phyloP scores from a whole-genome alignment of 2,113 vertebrate genomes.

The Lepus europaeus region DNA sequence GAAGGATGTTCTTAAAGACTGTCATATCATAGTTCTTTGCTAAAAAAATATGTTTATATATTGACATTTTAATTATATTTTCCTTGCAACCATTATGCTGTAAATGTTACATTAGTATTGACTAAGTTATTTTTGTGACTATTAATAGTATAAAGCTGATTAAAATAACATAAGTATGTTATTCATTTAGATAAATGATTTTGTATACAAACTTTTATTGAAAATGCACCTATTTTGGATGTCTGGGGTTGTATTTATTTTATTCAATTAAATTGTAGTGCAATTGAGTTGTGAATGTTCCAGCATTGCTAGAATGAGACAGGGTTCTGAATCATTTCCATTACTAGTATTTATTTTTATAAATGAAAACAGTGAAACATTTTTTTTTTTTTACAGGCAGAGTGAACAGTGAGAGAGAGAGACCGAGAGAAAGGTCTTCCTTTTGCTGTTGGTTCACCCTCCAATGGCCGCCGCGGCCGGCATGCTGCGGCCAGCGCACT shows the following conservation, averaged over 20 bases:
- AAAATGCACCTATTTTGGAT: background rate
- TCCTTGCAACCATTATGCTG: slow-evolving; percentile 1
- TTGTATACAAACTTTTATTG: slow-evolving; percentile 10
- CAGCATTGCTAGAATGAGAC: background rate
- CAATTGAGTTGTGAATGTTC: slow-evolving; percentile 3
- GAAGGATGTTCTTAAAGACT: background rate
- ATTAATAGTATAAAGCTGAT: background rate
- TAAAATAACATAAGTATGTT: slow-evolving; percentile 26
- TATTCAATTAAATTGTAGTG: slow-evolving; percentile 46
- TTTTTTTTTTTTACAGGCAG: too few species aligned
- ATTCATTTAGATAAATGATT: slow-evolving; percentile 42
- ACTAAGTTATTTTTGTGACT: slow-evolving; percentile 47
- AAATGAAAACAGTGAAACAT: slow-evolving; percentile 45
- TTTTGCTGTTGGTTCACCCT: too few species aligned
- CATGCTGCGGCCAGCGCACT: too few species aligned
- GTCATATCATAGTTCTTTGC: slow-evolving; percentile 46
- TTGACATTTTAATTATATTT: slow-evolving; percentile 66
- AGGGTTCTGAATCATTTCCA: background rate
- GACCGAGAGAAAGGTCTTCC: too few species aligned
- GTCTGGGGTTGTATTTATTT: background rate
- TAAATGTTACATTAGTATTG: slow-evolving; percentile 59
- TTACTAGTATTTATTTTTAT: slow-evolving; percentile 38
- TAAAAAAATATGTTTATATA: slow-evolving; percentile 31
- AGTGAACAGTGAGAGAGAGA: too few species aligned
- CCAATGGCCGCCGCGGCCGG: too few species aligned